Conservation (phyloP, 2,113 vertebrate genomes). For the Labeo rohita region DNA sequence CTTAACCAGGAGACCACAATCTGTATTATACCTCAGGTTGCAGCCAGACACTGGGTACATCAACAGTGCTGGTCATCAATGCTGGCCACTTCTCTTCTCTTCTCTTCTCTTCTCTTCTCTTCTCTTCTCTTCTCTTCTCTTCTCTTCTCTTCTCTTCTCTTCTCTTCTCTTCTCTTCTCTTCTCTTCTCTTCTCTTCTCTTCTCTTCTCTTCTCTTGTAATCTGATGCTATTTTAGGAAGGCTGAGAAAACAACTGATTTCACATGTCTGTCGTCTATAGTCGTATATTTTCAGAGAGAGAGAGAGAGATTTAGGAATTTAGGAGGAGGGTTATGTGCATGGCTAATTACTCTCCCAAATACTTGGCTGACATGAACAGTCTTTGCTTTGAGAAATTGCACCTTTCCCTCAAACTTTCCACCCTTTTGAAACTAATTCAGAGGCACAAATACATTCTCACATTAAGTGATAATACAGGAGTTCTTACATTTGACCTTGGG, state of each 20-base stretch:
- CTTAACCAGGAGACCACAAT: slow-evolving; percentile 12
- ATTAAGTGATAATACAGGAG: slow-evolving; percentile 44
- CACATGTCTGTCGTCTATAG: slow-evolving; percentile 56
- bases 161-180: background rate
- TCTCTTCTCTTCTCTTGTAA: slow-evolving; percentile 23
- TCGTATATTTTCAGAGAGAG: slow-evolving; percentile 58
- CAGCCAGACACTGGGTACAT: background rate
- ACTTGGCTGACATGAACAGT: slow-evolving; percentile 56
- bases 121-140: background rate
- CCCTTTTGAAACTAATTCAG: slow-evolving; percentile 53
- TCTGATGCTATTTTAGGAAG: slow-evolving; percentile 49
- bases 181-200: background rate
- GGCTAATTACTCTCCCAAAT: slow-evolving; percentile 60
- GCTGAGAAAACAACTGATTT: slow-evolving; percentile 68
- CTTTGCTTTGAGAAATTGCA: slow-evolving; percentile 50
- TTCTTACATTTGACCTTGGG: slow-evolving; percentile 50
- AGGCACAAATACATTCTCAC: slow-evolving; percentile 57
- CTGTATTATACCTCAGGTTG: background rate
- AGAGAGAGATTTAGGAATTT: slow-evolving; percentile 53
- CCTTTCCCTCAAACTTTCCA: slow-evolving; percentile 64
- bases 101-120: background rate
- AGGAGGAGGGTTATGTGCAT: slow-evolving; percentile 67
- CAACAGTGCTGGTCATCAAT: background rate
- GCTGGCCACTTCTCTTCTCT: background rate
- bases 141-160: background rate